Base-by-base conservation (phyloP, 1,140 invertebrate genomes). In the Atta cephalotes region DNA sequence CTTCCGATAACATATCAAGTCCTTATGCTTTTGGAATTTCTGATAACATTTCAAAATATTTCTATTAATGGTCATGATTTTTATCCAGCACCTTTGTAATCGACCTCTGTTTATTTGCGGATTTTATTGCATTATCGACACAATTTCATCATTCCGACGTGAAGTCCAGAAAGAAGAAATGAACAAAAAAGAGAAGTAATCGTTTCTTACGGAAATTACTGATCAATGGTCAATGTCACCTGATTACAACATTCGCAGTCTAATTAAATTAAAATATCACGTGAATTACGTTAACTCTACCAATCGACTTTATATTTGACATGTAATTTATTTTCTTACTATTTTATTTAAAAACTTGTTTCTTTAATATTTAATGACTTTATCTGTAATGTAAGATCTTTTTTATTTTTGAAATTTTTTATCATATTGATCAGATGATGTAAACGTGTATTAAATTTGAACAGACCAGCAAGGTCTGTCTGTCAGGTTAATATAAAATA, bases 141-240 rank as follows among this genome's bases (percentile, higher is more conserved):
- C 12, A 35, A 51, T 66, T 21, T 45, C 0, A 9, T 18, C 14
- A 72, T 74, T 58, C 18, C 5, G 2, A 70, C 5, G 18, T 39
- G 39, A 62, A 62, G 35, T 89, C 25, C 28, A 25, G n/a, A n/a
- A 16, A 25, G n/a, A n/a, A 16, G 3, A 3, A 14, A 25, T 31
- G 5, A 51, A 14, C 14, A 21, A 35, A 65, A 72, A 53, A 14
- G 18, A 9, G 2, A 62, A 45, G 31, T 5, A 68, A 21, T 5
- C 21, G n/a, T 6, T 16, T 28, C 45, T 63, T 14, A 14, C 39
- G 56, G 65, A 89, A 87, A 84, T 79, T 63, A 80, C 12, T 58
- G n/a, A 0, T n/a, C 58, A 49, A 58, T 72, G 88, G 31, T 71
- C 89, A 90, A 90, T 86, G 88, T 90, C 39, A 9, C 45, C 89